Evolutionary conservation across 2,888 invertebrate genomes (phyloP).

Genomic region (Sminthurinus aureus): DNA sequence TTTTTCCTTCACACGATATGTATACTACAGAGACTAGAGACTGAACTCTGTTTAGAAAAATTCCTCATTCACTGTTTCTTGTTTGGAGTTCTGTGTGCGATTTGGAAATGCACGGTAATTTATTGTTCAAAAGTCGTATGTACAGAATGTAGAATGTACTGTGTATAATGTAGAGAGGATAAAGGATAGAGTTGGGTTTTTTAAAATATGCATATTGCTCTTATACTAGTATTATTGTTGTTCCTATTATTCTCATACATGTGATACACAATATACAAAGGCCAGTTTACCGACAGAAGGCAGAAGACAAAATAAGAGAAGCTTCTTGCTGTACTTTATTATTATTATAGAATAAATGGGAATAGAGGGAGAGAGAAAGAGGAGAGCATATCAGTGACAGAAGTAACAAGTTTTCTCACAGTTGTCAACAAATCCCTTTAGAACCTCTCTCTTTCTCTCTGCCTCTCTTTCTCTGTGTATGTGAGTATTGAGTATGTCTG

Average conservation of each 20-base stretch:
- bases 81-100: neutral
- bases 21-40: neutral
- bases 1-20: constrained; percentile 25
- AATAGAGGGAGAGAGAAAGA: constrained; percentile 4
- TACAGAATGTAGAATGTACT: neutral
- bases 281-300: neutral
- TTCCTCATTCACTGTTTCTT: constrained; percentile 1
- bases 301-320: neutral
- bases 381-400: constrained; percentile 26
- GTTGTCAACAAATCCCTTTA: constrained; percentile 20
- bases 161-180: neutral
- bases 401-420: constrained; percentile 24
- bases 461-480: neutral
- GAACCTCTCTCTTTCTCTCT: neutral
- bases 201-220: too few relatives aligned
- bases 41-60: neutral
- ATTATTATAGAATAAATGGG: neutral
- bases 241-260: neutral
- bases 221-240: too few relatives aligned
- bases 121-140: constrained; percentile 20
- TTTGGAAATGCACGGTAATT: constrained; percentile 12
- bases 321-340: neutral
- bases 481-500: too few relatives aligned
- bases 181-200: too few relatives aligned
- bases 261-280: neutral